These are phyloP conservation scores for Pollenia labialis DNA, from an alignment of 2,888 invertebrate genomes.

Conservation along the genomic window DNA sequence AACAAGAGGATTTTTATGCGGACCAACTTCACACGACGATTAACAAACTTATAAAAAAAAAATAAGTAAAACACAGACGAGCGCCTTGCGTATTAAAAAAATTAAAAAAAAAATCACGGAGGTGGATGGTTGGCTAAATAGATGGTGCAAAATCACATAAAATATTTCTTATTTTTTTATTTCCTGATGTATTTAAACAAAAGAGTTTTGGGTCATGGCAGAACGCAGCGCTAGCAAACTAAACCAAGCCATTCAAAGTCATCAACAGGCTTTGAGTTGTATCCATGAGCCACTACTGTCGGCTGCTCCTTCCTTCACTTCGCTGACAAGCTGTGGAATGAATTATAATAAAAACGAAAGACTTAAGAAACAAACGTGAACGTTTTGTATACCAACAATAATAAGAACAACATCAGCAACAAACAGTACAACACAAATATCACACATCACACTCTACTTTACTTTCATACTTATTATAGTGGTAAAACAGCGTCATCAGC, in stretches of 20 bases:
- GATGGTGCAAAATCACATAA: constrained; percentile 71
- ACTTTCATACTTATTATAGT: constrained; percentile 55
- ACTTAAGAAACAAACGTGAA: constrained; percentile 65
- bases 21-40: constrained; percentile 73
- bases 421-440: constrained; percentile 61
- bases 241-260: constrained; percentile 67
- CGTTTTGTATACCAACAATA: constrained; percentile 18
- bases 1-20: constrained; percentile 64
- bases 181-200: constrained; percentile 53
- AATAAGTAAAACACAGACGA: constrained; percentile 36
- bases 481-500: constrained; percentile 73
- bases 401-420: constrained; percentile 38
- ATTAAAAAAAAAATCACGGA: constrained; percentile 52
- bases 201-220: constrained; percentile 68
- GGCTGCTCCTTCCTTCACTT: constrained; percentile 68
- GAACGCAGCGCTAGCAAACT: constrained; percentile 31
- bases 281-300: constrained; percentile 77
- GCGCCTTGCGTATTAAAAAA: constrained; percentile 56
- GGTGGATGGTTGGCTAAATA: constrained; percentile 63
- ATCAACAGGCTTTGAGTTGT: constrained; percentile 80
- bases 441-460: constrained; percentile 70
- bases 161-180: constrained; percentile 13
- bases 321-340: constrained; percentile 46
- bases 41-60: constrained; percentile 63
- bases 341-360: constrained; percentile 68